A percentile compares a stretch with the other conserved stretches of the same genome.
These are phyloP conservation scores for Tragelaphus strepsiceros DNA, from an alignment of 2,113 vertebrate genomes.

Conservation along the genomic window DNA sequence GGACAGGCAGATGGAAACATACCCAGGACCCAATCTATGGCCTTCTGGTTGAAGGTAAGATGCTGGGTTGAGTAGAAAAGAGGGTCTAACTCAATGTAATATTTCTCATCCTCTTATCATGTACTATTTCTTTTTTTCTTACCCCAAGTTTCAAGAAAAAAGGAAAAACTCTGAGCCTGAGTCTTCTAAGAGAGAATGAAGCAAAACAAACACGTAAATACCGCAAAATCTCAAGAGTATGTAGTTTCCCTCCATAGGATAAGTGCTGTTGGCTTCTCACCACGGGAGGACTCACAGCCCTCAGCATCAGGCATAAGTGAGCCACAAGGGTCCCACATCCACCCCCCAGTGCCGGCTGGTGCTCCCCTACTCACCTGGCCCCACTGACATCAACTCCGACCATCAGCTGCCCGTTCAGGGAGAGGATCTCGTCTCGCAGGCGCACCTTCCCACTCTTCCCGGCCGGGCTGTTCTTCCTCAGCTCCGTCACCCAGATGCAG, in stretches of 20 bases:
- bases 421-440: constrained; percentile 93
- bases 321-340: rapidly evolving
- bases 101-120: neutral
- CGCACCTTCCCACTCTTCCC: constrained; percentile 89
- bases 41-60: neutral
- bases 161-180: neutral
- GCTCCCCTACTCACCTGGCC: constrained; percentile 86
- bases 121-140: neutral
- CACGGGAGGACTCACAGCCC: neutral
- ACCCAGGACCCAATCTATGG: neutral
- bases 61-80: neutral
- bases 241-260: neutral
- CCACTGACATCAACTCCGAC: constrained; percentile 93
- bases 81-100: neutral
- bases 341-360: rapidly evolving
- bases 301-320: neutral
- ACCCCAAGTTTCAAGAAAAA: neutral
- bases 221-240: neutral
- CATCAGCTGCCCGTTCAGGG: constrained; percentile 96
- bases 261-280: neutral
- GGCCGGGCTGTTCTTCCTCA: constrained; percentile 92
- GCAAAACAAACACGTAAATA: neutral
- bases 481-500: constrained; percentile 96
- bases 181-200: neutral
- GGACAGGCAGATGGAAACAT: neutral